Conservation (phyloP, 2,797 vertebrate genomes). For the Clarias fuscus region DNA sequence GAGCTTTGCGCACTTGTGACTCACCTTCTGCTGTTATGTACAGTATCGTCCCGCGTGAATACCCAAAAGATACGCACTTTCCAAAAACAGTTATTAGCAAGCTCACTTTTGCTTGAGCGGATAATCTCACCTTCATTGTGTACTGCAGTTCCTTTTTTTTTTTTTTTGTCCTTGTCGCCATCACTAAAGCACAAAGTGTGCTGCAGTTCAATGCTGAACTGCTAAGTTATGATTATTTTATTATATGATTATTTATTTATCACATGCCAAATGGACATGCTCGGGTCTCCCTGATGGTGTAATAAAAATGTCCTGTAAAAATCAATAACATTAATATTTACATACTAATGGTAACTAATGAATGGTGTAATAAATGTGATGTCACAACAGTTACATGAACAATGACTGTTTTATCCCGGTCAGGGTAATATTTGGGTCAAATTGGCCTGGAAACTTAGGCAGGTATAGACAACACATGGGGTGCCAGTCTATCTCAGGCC, state of each 20-base stretch:
- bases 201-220: not conserved
- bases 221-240: constrained; percentile 1
- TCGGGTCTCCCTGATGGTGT: not conserved
- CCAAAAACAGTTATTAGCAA: not conserved
- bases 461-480: not conserved
- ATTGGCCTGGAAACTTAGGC: not conserved
- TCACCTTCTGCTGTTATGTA: not conserved
- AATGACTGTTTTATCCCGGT: not conserved
- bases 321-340: not conserved
- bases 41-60: not conserved
- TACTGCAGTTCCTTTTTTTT: not conserved
- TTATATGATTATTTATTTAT: not conserved
- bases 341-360: not conserved
- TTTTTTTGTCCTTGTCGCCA: not conserved
- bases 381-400: not conserved
- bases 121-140: not conserved
- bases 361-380: not conserved
- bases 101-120: not conserved
- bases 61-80: not conserved
- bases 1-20: constrained; percentile 13
- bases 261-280: not conserved
- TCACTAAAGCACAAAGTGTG: not conserved
- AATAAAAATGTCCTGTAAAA: not conserved
- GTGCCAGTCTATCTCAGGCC: not conserved
- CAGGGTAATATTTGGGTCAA: not conserved